These are phyloP conservation scores for Colossoma macropomum DNA, from an alignment of 2,113 vertebrate species.

Conservation along the genomic window DNA sequence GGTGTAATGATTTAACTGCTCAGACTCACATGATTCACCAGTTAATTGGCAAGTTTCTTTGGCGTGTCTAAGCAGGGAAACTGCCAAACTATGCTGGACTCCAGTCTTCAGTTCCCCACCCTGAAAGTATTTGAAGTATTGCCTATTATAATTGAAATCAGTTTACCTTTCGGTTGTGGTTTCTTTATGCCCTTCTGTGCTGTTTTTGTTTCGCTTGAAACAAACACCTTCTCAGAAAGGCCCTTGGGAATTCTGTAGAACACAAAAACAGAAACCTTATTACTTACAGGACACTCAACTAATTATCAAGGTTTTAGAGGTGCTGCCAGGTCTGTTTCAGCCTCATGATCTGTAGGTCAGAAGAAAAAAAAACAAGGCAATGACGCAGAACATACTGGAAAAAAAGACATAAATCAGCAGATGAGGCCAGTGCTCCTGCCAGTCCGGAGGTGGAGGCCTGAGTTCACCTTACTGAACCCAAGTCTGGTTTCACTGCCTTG, in stretches of 20 bases:
- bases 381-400: slow-evolving; percentile 33
- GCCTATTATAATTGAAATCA: background rate
- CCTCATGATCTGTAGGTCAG: slow-evolving; percentile 42
- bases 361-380: slow-evolving; percentile 38
- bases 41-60: no score
- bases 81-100: background rate
- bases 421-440: slow-evolving; percentile 36
- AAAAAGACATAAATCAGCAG: slow-evolving; percentile 27
- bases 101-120: background rate
- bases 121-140: background rate
- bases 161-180: slow-evolving; percentile 77
- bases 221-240: slow-evolving; percentile 83
- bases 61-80: no score
- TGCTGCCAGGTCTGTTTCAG: slow-evolving; percentile 22
- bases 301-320: slow-evolving; percentile 1
- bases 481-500: slow-evolving; percentile 36
- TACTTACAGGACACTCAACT: slow-evolving; percentile 42
- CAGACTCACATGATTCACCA: no score
- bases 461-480: slow-evolving; percentile 45
- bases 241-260: slow-evolving; percentile 88
- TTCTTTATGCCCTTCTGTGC: slow-evolving; percentile 67
- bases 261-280: slow-evolving; percentile 44
- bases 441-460: background rate
- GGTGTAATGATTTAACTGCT: no score
- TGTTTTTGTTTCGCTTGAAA: slow-evolving; percentile 68